Conservation (phyloP, 2,113 vertebrate genomes). For the Anseranas semipalmata region DNA sequence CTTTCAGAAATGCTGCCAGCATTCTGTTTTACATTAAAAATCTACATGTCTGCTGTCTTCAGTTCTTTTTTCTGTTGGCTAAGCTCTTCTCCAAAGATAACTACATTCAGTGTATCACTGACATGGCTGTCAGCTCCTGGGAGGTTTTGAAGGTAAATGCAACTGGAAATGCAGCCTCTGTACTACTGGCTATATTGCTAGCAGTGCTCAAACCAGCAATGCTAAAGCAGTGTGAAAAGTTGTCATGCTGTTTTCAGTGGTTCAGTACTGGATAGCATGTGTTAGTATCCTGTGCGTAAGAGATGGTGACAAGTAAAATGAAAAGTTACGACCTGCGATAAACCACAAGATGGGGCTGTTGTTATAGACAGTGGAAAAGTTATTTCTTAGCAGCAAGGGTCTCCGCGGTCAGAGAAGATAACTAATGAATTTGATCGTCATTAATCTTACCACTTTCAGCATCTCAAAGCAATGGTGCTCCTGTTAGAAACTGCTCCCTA, state of each 20-base stretch:
- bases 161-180: neutral
- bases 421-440: neutral
- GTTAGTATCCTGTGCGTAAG: too few species aligned
- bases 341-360: slow-evolving; percentile 62
- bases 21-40: neutral
- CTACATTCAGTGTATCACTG: neutral
- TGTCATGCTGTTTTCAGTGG: neutral
- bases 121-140: neutral
- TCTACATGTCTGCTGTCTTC: neutral
- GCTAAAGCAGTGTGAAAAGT: neutral
- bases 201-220: neutral
- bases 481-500: neutral
- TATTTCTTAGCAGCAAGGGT: neutral
- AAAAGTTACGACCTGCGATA: neutral
- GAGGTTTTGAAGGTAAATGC: neutral
- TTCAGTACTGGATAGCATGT: accelerated
- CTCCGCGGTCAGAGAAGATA: too few species aligned
- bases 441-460: neutral
- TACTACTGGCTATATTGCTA: accelerated
- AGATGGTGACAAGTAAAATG: neutral
- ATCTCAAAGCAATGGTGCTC: neutral
- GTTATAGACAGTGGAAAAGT: neutral
- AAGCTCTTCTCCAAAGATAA: neutral
- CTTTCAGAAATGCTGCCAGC: neutral
- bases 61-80: neutral